phyloP scores from a whole-genome alignment of 1,140 invertebrate genomes.

The Meloidogyne floridensis region DNA sequence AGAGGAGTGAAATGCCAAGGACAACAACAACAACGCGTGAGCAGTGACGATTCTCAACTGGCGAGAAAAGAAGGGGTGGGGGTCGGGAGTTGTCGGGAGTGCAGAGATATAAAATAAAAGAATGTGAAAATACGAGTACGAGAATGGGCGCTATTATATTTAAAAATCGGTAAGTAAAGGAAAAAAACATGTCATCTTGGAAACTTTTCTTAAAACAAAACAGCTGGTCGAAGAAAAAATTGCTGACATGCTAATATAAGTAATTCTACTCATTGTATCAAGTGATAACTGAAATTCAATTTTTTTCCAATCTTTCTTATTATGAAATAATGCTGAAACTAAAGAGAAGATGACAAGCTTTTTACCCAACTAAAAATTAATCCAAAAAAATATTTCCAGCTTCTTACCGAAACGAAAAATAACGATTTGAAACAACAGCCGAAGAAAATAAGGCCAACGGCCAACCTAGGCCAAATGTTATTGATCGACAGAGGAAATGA shows the following conservation, averaged over 20 bases:
- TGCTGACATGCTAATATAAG: no score
- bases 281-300: not conserved
- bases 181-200: not conserved
- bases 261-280: not conserved
- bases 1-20: not conserved
- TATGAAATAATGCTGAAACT: not conserved
- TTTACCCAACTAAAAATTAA: not conserved
- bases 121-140: not conserved
- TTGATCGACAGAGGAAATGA: slow-evolving; percentile 11
- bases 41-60: not conserved
- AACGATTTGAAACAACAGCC: not conserved
- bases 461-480: slow-evolving; percentile 24
- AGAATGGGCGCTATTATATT: not conserved
- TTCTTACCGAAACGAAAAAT: not conserved
- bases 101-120: not conserved
- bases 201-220: not conserved
- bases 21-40: not conserved
- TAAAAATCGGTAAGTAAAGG: not conserved
- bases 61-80: no score
- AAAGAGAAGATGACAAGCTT: not conserved
- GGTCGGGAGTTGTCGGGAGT: not conserved
- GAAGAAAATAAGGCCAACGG: not conserved
- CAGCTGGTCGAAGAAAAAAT: no score
- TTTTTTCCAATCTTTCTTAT: no score
- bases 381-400: not conserved